phyloP scores from a whole-genome alignment of 1,140 invertebrate species.

The Drosophila orosa region DNA sequence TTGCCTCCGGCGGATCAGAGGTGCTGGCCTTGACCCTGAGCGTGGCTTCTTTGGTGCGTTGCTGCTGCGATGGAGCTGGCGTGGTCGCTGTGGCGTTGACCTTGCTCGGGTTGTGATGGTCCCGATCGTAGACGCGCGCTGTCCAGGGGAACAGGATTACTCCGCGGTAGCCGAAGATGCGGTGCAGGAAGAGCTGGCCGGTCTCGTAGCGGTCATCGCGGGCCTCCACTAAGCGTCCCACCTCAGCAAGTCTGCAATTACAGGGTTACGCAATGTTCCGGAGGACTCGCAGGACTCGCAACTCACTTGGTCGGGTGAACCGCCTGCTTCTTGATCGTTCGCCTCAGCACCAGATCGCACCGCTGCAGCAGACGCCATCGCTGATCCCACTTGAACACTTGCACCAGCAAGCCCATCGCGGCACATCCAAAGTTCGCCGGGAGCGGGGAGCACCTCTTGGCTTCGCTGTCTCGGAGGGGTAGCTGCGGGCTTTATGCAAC shows the following conservation, averaged over 20 bases:
- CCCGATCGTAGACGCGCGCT: constrained; percentile 96
- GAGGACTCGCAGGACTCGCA: constrained; percentile 10
- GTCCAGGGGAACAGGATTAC: constrained; percentile 98
- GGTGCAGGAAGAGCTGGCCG: constrained; percentile 97
- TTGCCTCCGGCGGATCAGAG: constrained; percentile 48
- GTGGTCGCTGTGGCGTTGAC: constrained; percentile 58
- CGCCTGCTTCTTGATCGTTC: constrained; percentile 65
- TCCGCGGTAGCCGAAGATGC: constrained; percentile 97
- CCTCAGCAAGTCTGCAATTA: constrained; percentile 86
- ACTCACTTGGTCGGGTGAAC: constrained; percentile 67
- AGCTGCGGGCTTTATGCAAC: constrained; percentile 64
- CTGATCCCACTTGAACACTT: constrained; percentile 69
- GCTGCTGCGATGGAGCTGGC: constrained; percentile 59
- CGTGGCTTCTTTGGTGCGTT: constrained; percentile 65
- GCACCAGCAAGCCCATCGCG: constrained; percentile 62
- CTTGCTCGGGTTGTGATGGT: constrained; percentile 87
- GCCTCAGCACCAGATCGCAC: constrained; percentile 58
- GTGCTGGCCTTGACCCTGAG: constrained; percentile 80
- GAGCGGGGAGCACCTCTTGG: constrained; percentile 35
- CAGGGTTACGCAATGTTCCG: constrained; percentile 27
- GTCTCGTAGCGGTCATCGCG: constrained; percentile 97
- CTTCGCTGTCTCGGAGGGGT: constrained; percentile 21
- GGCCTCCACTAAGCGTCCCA: constrained; percentile 89
- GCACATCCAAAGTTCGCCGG: constrained; percentile 40
- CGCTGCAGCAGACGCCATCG: constrained; percentile 57